phyloP scores from a whole-genome alignment of 1,140 invertebrate species.

The Meloidogyne hapla region DNA sequence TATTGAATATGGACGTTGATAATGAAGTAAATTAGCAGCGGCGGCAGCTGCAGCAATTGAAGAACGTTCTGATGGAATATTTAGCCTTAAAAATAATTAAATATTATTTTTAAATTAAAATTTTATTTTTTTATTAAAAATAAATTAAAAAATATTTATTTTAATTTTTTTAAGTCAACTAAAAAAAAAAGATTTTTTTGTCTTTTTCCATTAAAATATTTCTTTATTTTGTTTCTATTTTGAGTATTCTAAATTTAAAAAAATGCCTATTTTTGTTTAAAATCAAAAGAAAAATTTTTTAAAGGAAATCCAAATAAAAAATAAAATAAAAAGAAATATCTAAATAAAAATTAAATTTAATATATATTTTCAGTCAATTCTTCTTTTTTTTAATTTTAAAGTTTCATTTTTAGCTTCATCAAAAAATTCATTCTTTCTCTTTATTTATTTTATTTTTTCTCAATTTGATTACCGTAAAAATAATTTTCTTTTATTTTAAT shows the following conservation, averaged over 20 bases:
- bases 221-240: no score
- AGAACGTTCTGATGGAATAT: background rate
- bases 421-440: background rate
- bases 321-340: no score
- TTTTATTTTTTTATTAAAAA: background rate
- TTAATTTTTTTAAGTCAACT: background rate
- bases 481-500: no score
- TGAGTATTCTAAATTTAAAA: no score
- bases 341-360: no score
- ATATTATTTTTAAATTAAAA: background rate
- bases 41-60: background rate
- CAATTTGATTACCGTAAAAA: background rate
- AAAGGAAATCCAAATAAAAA: no score
- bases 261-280: no score
- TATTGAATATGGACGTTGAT: background rate
- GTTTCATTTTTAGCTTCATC: background rate
- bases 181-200: no score
- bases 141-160: background rate
- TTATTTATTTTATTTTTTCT: background rate
- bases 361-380: no score
- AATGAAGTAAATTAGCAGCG: background rate
- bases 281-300: no score
- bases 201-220: no score
- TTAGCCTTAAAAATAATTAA: background rate
- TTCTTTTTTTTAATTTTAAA: background rate